phyloP scores from a whole-genome alignment of 2,113 vertebrate species.

The Aphelocoma coerulescens region DNA sequence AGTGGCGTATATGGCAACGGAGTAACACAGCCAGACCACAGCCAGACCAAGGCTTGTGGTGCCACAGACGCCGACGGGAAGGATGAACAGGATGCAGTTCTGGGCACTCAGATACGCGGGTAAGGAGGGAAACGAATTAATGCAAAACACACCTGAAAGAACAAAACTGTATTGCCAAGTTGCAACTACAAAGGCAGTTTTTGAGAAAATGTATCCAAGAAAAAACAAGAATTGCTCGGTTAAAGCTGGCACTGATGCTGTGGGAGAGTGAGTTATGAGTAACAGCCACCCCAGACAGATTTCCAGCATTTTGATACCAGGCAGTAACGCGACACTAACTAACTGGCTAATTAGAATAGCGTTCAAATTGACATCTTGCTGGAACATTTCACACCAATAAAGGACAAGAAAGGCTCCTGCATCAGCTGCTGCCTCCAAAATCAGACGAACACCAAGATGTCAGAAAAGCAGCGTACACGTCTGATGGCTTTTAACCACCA shows the following conservation, averaged over 20 bases:
- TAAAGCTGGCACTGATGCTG: neutral
- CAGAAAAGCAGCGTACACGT: accelerated
- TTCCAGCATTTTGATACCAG: neutral
- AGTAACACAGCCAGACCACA: accelerated
- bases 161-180: accelerated
- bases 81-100: accelerated
- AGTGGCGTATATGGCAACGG: accelerated
- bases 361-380: neutral
- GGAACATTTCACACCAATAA: neutral
- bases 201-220: accelerated
- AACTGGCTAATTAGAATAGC: neutral
- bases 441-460: neutral
- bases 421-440: constrained; percentile 8
- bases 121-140: accelerated
- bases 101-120: accelerated
- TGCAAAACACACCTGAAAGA: accelerated
- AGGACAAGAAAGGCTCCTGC: neutral
- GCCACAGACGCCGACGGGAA: neutral
- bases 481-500: neutral
- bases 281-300: neutral
- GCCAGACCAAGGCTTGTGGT: accelerated
- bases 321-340: neutral
- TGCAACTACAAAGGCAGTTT: accelerated
- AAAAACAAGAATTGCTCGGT: neutral
- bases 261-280: accelerated